Percentiles rank a stretch among this genome's conserved stretches.
Conservation (phyloP, 1,140 invertebrate genomes). For the Armadillidium nasatum region DNA sequence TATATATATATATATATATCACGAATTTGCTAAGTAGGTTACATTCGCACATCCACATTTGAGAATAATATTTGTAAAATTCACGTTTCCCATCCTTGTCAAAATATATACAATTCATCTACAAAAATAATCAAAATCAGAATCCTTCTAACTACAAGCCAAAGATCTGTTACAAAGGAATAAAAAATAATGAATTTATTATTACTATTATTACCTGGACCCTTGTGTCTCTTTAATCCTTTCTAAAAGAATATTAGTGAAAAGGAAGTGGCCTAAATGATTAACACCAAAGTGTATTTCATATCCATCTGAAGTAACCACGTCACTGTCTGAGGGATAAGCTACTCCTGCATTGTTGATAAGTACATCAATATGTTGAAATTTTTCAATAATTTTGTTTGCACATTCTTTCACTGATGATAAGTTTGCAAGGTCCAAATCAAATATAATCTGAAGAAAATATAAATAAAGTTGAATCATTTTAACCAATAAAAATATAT, state of each 20-base stretch:
- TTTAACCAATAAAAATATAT: too few relatives aligned
- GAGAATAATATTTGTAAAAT: too few relatives aligned
- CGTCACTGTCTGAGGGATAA: slow-evolving; percentile 40
- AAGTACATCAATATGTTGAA: slow-evolving; percentile 49
- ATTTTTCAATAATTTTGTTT: slow-evolving; percentile 45
- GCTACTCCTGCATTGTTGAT: slow-evolving; percentile 53
- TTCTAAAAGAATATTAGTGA: slow-evolving; percentile 54
- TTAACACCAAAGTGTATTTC: slow-evolving; percentile 77
- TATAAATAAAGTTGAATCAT: too few relatives aligned
- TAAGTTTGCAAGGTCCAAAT: slow-evolving; percentile 22
- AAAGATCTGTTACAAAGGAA: too few relatives aligned
- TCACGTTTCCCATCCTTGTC: too few relatives aligned
- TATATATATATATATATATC: too few relatives aligned
- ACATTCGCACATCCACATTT: too few relatives aligned
- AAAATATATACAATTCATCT: too few relatives aligned
- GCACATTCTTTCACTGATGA: slow-evolving; percentile 18
- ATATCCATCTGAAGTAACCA: slow-evolving; percentile 69
- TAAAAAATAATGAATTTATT: too few relatives aligned
- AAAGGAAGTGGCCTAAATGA: slow-evolving; percentile 73
- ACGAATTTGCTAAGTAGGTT: too few relatives aligned
- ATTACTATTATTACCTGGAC: background rate
- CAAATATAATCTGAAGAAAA: slow-evolving; percentile 10
- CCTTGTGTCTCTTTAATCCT: background rate
- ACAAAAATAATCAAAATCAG: too few relatives aligned
- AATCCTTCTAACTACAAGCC: too few relatives aligned